A percentile compares a stretch with the other conserved stretches of the same genome.
Evolutionary conservation across 2,797 vertebrate genomes (phyloP).

Genomic region (Myiothlypis chrysogaster): DNA sequence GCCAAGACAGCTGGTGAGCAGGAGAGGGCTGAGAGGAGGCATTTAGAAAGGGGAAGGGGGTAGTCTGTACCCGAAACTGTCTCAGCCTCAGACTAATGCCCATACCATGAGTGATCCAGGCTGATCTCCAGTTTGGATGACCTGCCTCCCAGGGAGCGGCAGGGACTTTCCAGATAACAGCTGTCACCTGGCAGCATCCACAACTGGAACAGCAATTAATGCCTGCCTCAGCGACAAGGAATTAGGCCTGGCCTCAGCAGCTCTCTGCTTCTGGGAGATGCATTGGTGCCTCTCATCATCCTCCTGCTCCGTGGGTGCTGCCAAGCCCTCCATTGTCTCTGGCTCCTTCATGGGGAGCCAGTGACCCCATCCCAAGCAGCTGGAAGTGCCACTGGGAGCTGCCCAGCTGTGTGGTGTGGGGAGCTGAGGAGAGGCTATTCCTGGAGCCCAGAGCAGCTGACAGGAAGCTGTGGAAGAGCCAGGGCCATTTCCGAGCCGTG

Average conservation of each 20-base stretch:
- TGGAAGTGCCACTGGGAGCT: background rate
- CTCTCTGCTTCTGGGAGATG: background rate
- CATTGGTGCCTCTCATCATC: background rate
- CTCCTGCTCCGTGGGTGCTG: background rate
- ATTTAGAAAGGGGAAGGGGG: background rate
- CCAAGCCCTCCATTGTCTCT: background rate
- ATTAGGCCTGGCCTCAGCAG: background rate
- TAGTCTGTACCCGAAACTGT: background rate
- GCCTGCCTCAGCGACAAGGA: background rate
- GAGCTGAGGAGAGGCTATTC: background rate
- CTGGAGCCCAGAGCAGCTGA: constrained; percentile 8
- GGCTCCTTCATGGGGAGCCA: rapidly evolving
- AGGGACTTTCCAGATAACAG: constrained; percentile 63
- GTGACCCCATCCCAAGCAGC: background rate
- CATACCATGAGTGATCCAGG: background rate
- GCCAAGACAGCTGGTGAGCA: background rate
- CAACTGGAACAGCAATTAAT: background rate
- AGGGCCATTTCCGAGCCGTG: background rate
- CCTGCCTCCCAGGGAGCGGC: background rate
- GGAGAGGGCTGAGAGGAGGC: background rate
- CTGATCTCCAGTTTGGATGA: background rate
- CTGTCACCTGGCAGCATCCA: constrained; percentile 28
- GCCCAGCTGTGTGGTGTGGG: background rate
- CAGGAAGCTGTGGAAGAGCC: constrained; percentile 25
- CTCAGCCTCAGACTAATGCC: background rate